phyloP scores from a whole-genome alignment of 2,113 vertebrate genomes.

The Archilochus colubris region DNA sequence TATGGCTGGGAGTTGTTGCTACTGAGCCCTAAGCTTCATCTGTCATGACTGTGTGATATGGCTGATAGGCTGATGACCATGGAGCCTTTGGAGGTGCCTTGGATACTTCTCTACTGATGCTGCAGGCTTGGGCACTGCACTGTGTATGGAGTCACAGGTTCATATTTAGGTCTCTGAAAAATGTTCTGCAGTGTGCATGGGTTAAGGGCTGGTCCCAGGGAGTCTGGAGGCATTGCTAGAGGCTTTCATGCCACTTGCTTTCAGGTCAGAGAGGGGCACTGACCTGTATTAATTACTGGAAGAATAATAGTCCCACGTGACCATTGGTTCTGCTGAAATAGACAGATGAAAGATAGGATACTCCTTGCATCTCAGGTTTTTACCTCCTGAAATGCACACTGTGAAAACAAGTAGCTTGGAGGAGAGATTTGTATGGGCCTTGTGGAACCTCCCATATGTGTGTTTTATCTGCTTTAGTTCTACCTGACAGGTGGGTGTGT shows the following conservation, averaged over 20 bases:
- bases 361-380: neutral
- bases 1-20: neutral
- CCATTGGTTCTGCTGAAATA: neutral
- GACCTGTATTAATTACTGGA: neutral
- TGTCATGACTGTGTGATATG: neutral
- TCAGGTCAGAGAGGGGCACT: neutral
- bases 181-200: rapidly evolving
- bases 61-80: neutral
- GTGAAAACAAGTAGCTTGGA: neutral
- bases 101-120: neutral
- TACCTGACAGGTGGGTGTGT: neutral
- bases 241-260: neutral
- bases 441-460: neutral
- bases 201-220: neutral
- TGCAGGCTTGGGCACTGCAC: neutral
- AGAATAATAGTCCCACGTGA: neutral
- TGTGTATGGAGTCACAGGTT: neutral
- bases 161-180: neutral
- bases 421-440: neutral
- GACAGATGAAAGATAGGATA: neutral
- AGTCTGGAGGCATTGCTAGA: neutral
- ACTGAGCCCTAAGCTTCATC: neutral
- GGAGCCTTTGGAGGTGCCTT: neutral
- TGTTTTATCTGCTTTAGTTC: neutral
- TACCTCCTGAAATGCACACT: neutral